These are phyloP conservation scores for Platycheirus rosarum DNA, from an alignment of 2,888 invertebrate genomes.

Conservation along the genomic window DNA sequence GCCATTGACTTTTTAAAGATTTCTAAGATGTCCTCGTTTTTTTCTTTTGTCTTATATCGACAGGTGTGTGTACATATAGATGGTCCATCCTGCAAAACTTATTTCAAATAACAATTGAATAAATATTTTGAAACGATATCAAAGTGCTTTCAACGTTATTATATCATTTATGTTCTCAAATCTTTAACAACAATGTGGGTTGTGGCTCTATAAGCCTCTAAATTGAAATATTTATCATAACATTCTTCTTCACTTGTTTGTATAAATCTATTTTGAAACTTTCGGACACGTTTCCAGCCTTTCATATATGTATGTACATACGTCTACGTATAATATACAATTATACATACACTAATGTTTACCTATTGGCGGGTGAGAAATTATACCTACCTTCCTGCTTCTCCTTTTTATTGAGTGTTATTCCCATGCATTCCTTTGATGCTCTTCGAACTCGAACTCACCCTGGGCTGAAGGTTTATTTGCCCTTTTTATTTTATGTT, in stretches of 20 bases:
- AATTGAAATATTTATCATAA: constrained; percentile 23
- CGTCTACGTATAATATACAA: too few species aligned
- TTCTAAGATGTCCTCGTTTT: too few species aligned
- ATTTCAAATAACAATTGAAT: constrained; percentile 13
- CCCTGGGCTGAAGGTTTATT: background rate
- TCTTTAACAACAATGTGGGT: background rate
- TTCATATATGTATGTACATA: background rate
- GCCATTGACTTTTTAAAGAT: too few species aligned
- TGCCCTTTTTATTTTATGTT: too few species aligned
- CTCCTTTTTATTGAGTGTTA: constrained; percentile 10
- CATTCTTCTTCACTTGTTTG: background rate
- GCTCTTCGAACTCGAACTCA: constrained; percentile 5
- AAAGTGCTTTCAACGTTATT: background rate
- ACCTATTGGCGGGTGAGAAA: constrained; percentile 10
- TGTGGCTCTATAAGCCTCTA: background rate
- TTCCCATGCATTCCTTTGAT: constrained; percentile 22
- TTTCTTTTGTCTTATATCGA: too few species aligned
- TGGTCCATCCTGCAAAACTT: too few species aligned
- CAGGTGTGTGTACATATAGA: too few species aligned
- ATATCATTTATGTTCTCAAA: constrained; percentile 11
- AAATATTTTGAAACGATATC: background rate
- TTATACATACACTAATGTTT: too few species aligned
- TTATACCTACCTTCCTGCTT: background rate
- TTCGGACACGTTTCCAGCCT: constrained; percentile 15
- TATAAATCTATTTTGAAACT: constrained; percentile 10